Conservation (phyloP, 2,888 invertebrate genomes). For the Lasius fuliginosus region DNA sequence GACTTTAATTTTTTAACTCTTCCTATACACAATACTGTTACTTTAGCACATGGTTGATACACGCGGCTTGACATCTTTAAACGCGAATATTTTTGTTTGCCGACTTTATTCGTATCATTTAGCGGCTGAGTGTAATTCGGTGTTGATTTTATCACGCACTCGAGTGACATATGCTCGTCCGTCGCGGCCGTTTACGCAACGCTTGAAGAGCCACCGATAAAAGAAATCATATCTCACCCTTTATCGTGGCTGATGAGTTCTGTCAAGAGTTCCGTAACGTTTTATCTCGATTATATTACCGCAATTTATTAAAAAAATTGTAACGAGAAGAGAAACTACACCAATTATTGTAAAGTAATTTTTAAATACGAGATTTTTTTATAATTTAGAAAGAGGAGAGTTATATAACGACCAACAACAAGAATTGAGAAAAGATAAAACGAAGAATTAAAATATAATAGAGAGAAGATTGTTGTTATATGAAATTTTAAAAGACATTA, state of each 20-base stretch:
- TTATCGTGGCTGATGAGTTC: slow-evolving; percentile 42
- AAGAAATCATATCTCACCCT: slow-evolving; percentile 43
- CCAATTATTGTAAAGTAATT: not conserved
- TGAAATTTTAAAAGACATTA: not conserved
- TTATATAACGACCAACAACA: not conserved
- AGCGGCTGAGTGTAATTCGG: slow-evolving; percentile 68
- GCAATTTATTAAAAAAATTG: slow-evolving; percentile 21
- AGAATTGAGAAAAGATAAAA: not conserved
- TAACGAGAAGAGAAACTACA: not conserved
- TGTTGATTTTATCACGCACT: slow-evolving; percentile 73
- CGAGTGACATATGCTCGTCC: slow-evolving; percentile 53
- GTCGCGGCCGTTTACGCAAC: slow-evolving; percentile 40
- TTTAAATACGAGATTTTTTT: not conserved
- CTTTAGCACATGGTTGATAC: slow-evolving; percentile 15
- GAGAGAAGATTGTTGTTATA: not conserved
- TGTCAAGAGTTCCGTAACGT: slow-evolving; percentile 28
- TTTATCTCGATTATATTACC: not conserved
- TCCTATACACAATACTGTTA: not conserved
- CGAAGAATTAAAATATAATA: not conserved
- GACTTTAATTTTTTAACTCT: slow-evolving; percentile 12
- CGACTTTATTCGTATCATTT: slow-evolving; percentile 53
- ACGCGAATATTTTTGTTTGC: slow-evolving; percentile 50
- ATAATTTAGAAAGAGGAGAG: not conserved
- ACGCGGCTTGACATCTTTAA: slow-evolving; percentile 40
- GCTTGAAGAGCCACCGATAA: slow-evolving; percentile 62